Base-by-base conservation (phyloP, 2,797 vertebrate species). In the Ibycter americanus region DNA sequence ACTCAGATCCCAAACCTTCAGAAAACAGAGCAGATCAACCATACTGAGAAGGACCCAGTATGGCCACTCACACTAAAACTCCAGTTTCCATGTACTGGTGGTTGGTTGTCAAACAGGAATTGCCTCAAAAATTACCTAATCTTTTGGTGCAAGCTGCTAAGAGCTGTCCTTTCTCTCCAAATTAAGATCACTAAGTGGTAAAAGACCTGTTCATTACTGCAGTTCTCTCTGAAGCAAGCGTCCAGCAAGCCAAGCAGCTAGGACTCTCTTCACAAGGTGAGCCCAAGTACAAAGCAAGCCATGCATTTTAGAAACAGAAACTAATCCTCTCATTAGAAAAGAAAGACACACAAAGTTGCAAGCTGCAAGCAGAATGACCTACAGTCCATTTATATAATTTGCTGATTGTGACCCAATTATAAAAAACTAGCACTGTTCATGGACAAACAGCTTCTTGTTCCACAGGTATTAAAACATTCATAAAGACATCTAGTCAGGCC, bases 381-480 rank as follows among this genome's bases (percentile, higher is more conserved):
- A 51, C 61, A 87, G 90, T 62, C 79, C 85, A 47, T 94, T 88
- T 86, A 90, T 38, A 86, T 51, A 49, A 81, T 83, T 87, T 91
- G 76, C 94, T 83, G 88, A 95, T 83, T 70, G 68, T 83, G 58
- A 83, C 62, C 65, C 87, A 66, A 18, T 89, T 90, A 90, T 62
- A 91, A 91, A 95, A 83, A 95, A 46, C 42, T 55, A 58, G 66
- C 87, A 74, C 68, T 76, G 76, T 26, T 89, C 68, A n/a, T 66
- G 56, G 88, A 92, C 81, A 95, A 89, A 90, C 86, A 95, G 87
- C 62, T 88, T 79, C 81, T 87, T 92, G 70, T 90, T 96, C 87
- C 93, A 92, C 84, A 92, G 82, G 82, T 93, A 95, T 86, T 88
- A 86, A 96, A 92, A 95, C 96, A 95, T 93, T 96, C 94, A 93